phyloP scores from a whole-genome alignment of 2,797 vertebrate species.

The Alcedo atthis region DNA sequence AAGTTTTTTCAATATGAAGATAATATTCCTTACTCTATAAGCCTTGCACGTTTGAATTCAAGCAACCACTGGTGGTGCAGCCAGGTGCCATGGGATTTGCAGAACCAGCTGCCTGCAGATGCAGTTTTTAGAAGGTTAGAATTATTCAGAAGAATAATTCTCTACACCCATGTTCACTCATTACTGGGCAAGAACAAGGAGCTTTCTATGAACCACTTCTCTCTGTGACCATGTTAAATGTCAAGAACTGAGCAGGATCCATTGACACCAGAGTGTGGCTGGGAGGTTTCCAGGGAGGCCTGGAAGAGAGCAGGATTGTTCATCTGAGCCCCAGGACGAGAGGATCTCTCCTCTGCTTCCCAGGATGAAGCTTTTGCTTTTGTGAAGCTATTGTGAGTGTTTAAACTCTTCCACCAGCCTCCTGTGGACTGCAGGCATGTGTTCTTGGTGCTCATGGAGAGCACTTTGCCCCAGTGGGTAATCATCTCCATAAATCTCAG shows the following conservation, averaged over 20 bases:
- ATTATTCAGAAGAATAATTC: accelerated
- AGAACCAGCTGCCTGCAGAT: neutral
- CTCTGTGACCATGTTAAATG: neutral
- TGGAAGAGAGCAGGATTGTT: neutral
- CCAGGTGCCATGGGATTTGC: neutral
- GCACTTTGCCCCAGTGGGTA: neutral
- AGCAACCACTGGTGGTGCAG: neutral
- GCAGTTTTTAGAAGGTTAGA: neutral
- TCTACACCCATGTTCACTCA: neutral
- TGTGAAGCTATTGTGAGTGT: neutral
- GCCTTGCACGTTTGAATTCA: neutral
- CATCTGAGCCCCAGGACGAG: too few relatives aligned
- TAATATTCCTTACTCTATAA: neutral
- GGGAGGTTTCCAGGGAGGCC: neutral
- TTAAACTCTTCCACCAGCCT: neutral
- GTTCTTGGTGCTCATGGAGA: neutral
- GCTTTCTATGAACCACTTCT: neutral
- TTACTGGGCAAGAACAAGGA: neutral
- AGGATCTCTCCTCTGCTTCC: neutral
- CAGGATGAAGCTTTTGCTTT: neutral
- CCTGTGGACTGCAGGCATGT: neutral
- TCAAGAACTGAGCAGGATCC: neutral
- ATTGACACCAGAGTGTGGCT: neutral
- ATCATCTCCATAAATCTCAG: neutral
- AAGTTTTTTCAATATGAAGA: neutral